Evolutionary conservation across 53 echinoderm and acorn worm species (phyloP).

Genomic region (Arbacia lixula): DNA sequence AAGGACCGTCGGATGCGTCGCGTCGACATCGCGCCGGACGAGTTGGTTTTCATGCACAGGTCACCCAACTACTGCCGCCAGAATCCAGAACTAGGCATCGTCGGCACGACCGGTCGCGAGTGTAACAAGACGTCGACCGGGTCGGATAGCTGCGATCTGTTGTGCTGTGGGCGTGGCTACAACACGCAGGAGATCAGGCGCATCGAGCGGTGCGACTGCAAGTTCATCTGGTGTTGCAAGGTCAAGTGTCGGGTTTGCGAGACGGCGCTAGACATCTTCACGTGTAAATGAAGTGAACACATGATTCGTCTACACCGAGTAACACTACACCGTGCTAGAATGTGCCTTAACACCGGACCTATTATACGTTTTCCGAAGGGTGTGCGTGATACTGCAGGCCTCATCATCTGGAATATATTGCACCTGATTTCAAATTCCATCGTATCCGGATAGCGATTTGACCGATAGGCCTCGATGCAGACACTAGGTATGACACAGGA

Average conservation of each 20-base stretch:
- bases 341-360: not conserved
- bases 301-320: too few relatives aligned
- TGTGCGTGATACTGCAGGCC: too few relatives aligned
- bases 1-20: conserved; percentile 52
- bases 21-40: conserved; percentile 46
- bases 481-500: too few relatives aligned
- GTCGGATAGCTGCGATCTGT: conserved; percentile 76
- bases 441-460: too few relatives aligned
- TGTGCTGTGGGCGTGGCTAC: conserved; percentile 95
- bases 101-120: conserved; percentile 87
- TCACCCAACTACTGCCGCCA: conserved; percentile 81
- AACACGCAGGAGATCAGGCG: conserved; percentile 79
- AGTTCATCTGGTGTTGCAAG: conserved; percentile 97
- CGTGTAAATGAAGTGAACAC: conserved; percentile 78
- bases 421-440: too few relatives aligned
- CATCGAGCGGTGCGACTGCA: conserved; percentile 89
- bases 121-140: conserved; percentile 81
- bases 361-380: not conserved
- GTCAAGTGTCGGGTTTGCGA: conserved; percentile 89
- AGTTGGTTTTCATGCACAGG: conserved; percentile 69
- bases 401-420: too few relatives aligned
- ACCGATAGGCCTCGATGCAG: too few relatives aligned
- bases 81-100: conserved; percentile 65
- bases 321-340: not conserved
- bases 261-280: conserved; percentile 74